Evolutionary conservation across 2,797 vertebrate species (phyloP).

Genomic region (Craterocephalus amniculus): DNA sequence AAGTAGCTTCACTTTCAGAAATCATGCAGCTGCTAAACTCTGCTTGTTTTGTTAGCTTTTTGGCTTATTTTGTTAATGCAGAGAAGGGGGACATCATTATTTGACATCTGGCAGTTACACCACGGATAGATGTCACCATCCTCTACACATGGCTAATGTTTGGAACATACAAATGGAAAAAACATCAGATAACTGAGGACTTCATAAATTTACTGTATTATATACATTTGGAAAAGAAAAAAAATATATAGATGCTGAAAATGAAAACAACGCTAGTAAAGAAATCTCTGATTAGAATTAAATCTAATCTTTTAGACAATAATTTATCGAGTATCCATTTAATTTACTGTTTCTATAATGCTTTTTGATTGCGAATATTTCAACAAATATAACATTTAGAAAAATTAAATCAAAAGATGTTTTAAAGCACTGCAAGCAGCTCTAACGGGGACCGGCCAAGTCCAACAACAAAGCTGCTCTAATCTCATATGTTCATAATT

Average conservation of each 20-base stretch:
- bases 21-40: slow-evolving; percentile 50
- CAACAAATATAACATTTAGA: no score
- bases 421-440: no score
- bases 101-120: slow-evolving; percentile 58
- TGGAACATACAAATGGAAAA: slow-evolving; percentile 19
- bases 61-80: slow-evolving; percentile 64
- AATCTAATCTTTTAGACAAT: background rate
- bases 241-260: background rate
- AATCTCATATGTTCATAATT: no score
- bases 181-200: background rate
- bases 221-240: background rate
- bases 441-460: no score
- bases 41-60: slow-evolving; percentile 45
- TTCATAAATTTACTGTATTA: background rate
- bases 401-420: no score
- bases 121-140: slow-evolving; percentile 25
- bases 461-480: no score
- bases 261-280: background rate
- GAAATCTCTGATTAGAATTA: background rate
- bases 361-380: no score
- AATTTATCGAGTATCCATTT: no score
- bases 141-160: slow-evolving; percentile 28
- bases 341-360: no score
- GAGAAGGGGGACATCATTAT: slow-evolving; percentile 52
- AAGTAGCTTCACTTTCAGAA: slow-evolving; percentile 55